These are phyloP conservation scores for Onychostoma macrolepis DNA, from an alignment of 2,113 vertebrate species.

Conservation along the genomic window DNA sequence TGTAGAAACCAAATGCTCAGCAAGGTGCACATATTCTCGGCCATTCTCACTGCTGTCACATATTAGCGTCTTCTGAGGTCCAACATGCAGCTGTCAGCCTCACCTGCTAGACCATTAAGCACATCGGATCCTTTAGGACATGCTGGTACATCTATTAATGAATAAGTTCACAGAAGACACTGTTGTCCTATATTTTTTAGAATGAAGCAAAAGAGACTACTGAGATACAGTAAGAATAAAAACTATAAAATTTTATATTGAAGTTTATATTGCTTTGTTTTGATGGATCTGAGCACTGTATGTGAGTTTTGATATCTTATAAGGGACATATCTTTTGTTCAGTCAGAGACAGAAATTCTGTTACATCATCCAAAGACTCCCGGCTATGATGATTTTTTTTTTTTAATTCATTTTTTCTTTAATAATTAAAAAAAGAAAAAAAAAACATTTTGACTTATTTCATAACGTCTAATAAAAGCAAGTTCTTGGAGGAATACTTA, in stretches of 20 bases:
- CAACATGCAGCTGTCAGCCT: not conserved
- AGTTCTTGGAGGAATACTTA: not conserved
- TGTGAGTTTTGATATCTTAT: not conserved
- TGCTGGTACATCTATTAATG: not conserved
- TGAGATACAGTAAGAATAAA: not conserved
- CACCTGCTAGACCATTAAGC: constrained; percentile 12
- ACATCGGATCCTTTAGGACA: not conserved
- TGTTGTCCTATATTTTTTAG: not conserved
- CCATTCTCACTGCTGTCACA: not conserved
- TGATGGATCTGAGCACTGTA: not conserved
- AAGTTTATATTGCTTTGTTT: not conserved
- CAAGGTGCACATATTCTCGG: constrained; percentile 29
- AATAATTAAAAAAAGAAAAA: not conserved
- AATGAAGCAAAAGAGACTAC: not conserved
- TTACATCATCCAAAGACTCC: not conserved
- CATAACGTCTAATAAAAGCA: not conserved
- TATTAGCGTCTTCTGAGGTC: constrained; percentile 9
- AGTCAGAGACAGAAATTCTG: not conserved
- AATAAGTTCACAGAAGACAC: not conserved
- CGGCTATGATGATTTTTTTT: not conserved
- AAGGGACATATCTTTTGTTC: not conserved
- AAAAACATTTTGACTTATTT: not conserved
- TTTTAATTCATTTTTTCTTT: no score
- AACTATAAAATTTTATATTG: not conserved
- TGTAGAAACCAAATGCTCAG: constrained; percentile 24